Percentiles rank a stretch among this genome's conserved stretches.
Conservation (phyloP, 2,113 vertebrate species). For the Oryzias javanicus region DNA sequence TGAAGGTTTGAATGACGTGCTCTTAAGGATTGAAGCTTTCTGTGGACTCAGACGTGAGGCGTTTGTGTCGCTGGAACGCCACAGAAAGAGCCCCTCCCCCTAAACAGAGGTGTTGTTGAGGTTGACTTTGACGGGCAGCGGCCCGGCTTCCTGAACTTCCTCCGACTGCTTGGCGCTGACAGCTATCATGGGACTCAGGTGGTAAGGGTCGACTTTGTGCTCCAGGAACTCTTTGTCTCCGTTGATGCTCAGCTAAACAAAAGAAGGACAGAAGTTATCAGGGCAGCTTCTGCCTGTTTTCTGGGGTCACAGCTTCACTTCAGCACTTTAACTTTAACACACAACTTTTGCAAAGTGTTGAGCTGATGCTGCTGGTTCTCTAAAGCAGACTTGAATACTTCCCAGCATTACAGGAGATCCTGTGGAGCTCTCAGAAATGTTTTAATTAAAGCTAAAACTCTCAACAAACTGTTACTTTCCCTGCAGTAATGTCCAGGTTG, state of each 20-base stretch:
- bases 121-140: slow-evolving; percentile 88
- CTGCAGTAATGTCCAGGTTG: too few relatives aligned
- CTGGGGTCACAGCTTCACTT: too few relatives aligned
- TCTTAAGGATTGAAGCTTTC: slow-evolving; percentile 48
- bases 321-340: too few relatives aligned
- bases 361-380: too few relatives aligned
- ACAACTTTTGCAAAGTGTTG: too few relatives aligned
- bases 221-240: slow-evolving; percentile 90
- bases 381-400: too few relatives aligned
- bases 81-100: slow-evolving; percentile 15
- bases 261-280: not conserved
- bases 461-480: too few relatives aligned
- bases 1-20: slow-evolving; percentile 54
- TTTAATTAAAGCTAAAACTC: too few relatives aligned
- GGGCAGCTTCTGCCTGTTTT: not conserved
- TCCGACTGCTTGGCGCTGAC: slow-evolving; percentile 77
- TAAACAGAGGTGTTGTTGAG: slow-evolving; percentile 86
- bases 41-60: slow-evolving; percentile 38
- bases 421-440: too few relatives aligned
- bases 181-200: slow-evolving; percentile 79
- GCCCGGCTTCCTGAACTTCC: slow-evolving; percentile 78
- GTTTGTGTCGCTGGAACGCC: slow-evolving; percentile 32
- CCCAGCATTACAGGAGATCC: too few relatives aligned
- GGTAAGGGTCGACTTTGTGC: slow-evolving; percentile 76
- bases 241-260: slow-evolving; percentile 84